phyloP scores from a whole-genome alignment of 2,888 invertebrate species.

The Eilema griseolum region DNA sequence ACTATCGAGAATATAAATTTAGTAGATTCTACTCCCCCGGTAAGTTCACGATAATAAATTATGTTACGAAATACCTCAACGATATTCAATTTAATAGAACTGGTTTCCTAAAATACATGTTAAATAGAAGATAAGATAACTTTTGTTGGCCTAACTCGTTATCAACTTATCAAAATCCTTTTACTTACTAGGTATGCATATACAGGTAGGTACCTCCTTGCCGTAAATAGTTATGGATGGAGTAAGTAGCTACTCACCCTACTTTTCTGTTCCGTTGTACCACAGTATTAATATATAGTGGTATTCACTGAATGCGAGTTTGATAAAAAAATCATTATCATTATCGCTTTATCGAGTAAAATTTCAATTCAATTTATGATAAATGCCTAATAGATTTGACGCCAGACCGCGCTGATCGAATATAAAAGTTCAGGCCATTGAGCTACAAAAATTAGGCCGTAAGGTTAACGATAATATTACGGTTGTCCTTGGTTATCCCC shows the following conservation, averaged over 20 bases:
- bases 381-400: too few relatives aligned
- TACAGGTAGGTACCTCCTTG: background rate
- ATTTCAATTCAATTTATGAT: too few relatives aligned
- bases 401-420: too few relatives aligned
- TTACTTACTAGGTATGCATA: background rate
- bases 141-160: background rate
- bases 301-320: too few relatives aligned
- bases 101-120: constrained; percentile 9
- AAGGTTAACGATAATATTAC: too few relatives aligned
- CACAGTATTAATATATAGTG: too few relatives aligned
- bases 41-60: background rate
- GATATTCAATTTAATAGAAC: constrained; percentile 10
- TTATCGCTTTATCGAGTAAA: background rate
- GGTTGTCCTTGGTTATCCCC: too few relatives aligned
- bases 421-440: too few relatives aligned
- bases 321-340: background rate
- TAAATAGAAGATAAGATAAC: constrained; percentile 5
- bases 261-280: too few relatives aligned
- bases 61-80: background rate
- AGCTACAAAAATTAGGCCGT: too few relatives aligned
- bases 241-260: too few relatives aligned
- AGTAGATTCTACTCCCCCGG: background rate
- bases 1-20: constrained; percentile 1
- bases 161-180: background rate
- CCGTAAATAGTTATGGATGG: background rate